Evolutionary conservation across 2,113 vertebrate genomes (phyloP).

Genomic region (Ploceus nigricollis): DNA sequence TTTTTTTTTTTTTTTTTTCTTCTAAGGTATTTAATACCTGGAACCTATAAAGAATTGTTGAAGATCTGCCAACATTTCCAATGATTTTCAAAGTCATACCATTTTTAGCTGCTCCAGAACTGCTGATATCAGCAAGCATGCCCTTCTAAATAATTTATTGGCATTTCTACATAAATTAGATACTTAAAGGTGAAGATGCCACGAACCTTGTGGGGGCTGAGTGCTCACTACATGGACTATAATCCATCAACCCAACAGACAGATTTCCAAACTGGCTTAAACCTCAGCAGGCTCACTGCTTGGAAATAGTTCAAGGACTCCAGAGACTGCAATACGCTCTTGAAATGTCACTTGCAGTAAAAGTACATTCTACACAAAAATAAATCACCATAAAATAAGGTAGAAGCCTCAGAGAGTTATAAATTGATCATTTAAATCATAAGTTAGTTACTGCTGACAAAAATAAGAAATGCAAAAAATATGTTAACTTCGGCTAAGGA

Average conservation of each 20-base stretch:
- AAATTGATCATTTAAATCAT: constrained; percentile 2
- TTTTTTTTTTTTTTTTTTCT: neutral
- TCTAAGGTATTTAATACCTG: neutral
- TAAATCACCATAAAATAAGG: constrained; percentile 23
- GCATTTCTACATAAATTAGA: constrained; percentile 63
- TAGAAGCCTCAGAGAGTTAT: neutral
- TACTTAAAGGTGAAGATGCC: constrained; percentile 53
- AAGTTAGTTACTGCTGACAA: neutral
- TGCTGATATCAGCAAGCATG: constrained; percentile 61
- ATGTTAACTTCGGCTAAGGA: neutral
- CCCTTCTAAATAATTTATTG: constrained; percentile 60
- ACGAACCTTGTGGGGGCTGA: constrained; percentile 37
- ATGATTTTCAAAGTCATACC: constrained; percentile 44
- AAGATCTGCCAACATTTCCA: neutral
- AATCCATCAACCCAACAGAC: constrained; percentile 37
- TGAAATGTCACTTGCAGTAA: constrained; percentile 13
- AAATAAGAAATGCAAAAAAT: neutral
- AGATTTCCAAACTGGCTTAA: constrained; percentile 42
- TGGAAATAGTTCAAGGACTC: constrained; percentile 44
- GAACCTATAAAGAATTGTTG: neutral
- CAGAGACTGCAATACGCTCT: neutral
- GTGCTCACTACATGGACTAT: neutral
- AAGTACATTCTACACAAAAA: constrained; percentile 11
- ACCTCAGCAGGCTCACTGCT: neutral
- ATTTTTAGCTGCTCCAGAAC: neutral